Conservation (phyloP, 2,797 vertebrate genomes). For the Sebastes melanostomus region DNA sequence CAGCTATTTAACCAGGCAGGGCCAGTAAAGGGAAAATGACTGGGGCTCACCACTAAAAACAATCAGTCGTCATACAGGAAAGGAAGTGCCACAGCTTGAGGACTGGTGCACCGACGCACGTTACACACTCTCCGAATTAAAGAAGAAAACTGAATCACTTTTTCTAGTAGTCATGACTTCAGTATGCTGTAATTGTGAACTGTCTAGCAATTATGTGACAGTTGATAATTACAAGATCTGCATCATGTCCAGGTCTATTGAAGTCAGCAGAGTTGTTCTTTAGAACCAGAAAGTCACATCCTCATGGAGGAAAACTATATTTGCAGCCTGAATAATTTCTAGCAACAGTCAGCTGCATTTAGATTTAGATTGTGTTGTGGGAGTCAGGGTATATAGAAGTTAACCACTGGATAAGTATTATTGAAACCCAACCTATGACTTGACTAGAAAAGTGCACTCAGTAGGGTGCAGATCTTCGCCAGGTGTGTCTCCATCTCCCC, state of each 20-base stretch:
- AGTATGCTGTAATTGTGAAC: not conserved
- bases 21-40: not conserved
- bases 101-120: not conserved
- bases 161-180: not conserved
- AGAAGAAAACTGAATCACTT: not conserved
- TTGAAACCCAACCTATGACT: no score
- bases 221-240: not conserved
- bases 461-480: no score
- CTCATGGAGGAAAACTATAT: no score
- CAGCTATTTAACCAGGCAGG: not conserved
- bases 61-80: not conserved
- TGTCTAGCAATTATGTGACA: not conserved
- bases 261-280: not conserved
- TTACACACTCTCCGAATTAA: not conserved
- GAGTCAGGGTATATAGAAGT: no score
- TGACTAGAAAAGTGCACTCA: no score
- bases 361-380: no score
- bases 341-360: no score
- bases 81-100: not conserved
- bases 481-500: no score
- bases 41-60: not conserved
- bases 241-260: not conserved
- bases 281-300: not conserved
- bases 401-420: no score
- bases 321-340: no score